Evolutionary conservation across 2,797 vertebrate genomes (phyloP).

Genomic region (Meriones psammophilus): DNA sequence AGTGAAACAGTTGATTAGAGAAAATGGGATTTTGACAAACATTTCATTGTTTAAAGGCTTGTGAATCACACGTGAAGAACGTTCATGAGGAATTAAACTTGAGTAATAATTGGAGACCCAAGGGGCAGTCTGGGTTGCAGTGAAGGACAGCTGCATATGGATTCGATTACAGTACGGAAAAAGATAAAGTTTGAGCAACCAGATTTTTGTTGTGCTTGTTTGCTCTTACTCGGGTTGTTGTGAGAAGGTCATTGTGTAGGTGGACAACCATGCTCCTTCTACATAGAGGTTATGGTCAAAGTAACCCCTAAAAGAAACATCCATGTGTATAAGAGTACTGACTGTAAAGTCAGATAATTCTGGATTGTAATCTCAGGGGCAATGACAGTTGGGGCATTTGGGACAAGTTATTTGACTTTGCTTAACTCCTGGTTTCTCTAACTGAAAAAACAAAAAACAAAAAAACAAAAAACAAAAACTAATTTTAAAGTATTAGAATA

Average conservation of each 20-base stretch:
- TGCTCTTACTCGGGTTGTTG: constrained; percentile 40
- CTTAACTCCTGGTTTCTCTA: constrained; percentile 44
- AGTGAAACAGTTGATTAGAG: constrained; percentile 54
- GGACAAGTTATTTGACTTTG: constrained; percentile 59
- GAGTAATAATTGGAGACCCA: constrained; percentile 67
- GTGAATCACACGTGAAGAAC: constrained; percentile 50
- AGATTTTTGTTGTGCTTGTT: constrained; percentile 27
- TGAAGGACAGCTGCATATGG: constrained; percentile 69
- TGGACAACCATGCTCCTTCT: constrained; percentile 14
- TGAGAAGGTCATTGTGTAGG: constrained; percentile 36
- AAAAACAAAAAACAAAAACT: too few species aligned
- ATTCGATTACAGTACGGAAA: constrained; percentile 61
- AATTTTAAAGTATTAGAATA: constrained; percentile 13
- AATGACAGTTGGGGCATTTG: constrained; percentile 24
- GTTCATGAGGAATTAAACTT: constrained; percentile 51
- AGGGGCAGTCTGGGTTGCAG: constrained; percentile 41
- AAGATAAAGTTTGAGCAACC: constrained; percentile 61
- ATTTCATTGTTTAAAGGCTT: constrained; percentile 69
- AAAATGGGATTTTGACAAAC: constrained; percentile 55
- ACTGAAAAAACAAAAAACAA: not conserved
- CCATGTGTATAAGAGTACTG: not conserved
- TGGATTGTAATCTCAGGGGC: constrained; percentile 63
- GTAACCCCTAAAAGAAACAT: constrained; percentile 13
- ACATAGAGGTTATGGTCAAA: constrained; percentile 16
- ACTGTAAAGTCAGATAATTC: constrained; percentile 24